Conservation (phyloP, 92 coral and sea anemone genomes). For the Hydrozoanthus gracilis region DNA sequence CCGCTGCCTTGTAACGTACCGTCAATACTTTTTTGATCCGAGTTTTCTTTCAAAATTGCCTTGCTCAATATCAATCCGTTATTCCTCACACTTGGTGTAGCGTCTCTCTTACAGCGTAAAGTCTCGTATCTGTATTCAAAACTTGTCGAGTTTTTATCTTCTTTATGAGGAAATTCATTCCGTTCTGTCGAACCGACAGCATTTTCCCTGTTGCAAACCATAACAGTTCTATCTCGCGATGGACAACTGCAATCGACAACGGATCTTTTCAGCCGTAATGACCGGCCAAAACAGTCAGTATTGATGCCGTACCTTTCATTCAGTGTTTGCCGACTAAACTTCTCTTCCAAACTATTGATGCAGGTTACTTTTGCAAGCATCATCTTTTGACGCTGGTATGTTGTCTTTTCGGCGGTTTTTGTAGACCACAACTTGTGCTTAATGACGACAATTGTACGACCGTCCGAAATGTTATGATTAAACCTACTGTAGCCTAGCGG, state of each 20-base stretch:
- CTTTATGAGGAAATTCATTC: background rate
- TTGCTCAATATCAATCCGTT: slow-evolving; percentile 32
- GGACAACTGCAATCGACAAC: slow-evolving; percentile 42
- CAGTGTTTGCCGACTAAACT: slow-evolving; percentile 36
- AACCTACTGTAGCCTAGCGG: slow-evolving; percentile 38
- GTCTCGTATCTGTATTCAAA: slow-evolving; percentile 8
- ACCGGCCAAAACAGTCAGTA: slow-evolving; percentile 30
- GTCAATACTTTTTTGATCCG: slow-evolving; percentile 31
- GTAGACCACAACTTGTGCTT: slow-evolving; percentile 19
- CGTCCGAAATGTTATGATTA: slow-evolving; percentile 38
- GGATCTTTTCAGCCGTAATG: slow-evolving; percentile 40
- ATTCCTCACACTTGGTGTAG: background rate
- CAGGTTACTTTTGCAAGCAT: slow-evolving; percentile 38
- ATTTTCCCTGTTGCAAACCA: slow-evolving; percentile 17
- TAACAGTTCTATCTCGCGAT: slow-evolving; percentile 19
- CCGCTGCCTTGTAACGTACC: slow-evolving; percentile 26
- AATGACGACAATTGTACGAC: slow-evolving; percentile 8
- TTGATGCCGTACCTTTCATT: slow-evolving; percentile 33
- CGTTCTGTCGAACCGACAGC: background rate
- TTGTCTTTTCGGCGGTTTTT: slow-evolving; percentile 2
- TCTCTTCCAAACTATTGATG: slow-evolving; percentile 35
- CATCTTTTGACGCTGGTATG: slow-evolving; percentile 7
- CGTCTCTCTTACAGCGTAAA: slow-evolving; percentile 12
- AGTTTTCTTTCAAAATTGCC: background rate
- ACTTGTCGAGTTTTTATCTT: background rate